Conservation (phyloP, 2,797 vertebrate genomes). For the Chaetophractus vellerosus region DNA sequence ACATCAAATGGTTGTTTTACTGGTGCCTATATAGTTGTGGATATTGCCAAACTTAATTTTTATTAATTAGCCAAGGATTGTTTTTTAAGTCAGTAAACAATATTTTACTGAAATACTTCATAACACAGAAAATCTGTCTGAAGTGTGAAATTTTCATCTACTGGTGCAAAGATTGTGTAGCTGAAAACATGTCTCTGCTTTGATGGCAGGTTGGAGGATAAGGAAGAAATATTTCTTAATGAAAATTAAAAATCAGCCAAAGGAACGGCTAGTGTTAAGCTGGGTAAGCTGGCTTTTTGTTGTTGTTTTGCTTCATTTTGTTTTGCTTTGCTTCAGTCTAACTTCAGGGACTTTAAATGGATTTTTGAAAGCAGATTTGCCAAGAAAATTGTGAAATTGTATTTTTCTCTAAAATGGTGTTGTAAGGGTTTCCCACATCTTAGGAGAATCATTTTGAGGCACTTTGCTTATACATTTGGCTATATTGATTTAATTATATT, state of each 20-base stretch:
- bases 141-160: neutral
- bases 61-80: slow-evolving; percentile 14
- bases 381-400: neutral
- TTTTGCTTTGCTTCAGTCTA: slow-evolving; percentile 59
- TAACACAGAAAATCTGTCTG: too few relatives aligned
- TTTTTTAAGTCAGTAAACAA: too few relatives aligned
- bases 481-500: slow-evolving; percentile 20
- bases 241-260: slow-evolving; percentile 97
- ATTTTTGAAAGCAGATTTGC: slow-evolving; percentile 38
- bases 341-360: slow-evolving; percentile 12
- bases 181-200: slow-evolving; percentile 69
- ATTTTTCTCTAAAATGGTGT: neutral
- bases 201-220: slow-evolving; percentile 95
- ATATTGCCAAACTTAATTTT: slow-evolving; percentile 49
- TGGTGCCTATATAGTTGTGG: neutral
- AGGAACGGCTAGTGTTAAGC: slow-evolving; percentile 96
- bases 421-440: neutral
- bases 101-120: too few relatives aligned
- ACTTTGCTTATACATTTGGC: slow-evolving; percentile 39
- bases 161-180: neutral
- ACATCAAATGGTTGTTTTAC: neutral
- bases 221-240: slow-evolving; percentile 98
- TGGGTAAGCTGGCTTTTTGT: slow-evolving; percentile 92
- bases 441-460: slow-evolving; percentile 26
- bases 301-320: slow-evolving; percentile 26